These are phyloP conservation scores for Stichodactyla helianthus DNA, from an alignment of 64 coral and sea anemone genomes.

Conservation along the genomic window DNA sequence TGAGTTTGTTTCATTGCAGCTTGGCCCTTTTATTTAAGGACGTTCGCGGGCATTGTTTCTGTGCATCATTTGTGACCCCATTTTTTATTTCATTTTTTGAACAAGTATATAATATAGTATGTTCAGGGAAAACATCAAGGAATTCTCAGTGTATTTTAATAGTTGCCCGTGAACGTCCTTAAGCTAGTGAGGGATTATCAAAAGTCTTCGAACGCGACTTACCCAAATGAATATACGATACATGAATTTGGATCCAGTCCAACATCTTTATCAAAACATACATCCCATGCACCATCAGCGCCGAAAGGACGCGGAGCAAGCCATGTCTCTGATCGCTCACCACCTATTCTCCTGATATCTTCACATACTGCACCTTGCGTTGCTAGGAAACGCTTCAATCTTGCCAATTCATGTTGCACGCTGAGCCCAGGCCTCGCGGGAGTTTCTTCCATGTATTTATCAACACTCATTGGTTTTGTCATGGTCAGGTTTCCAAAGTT, in stretches of 20 bases:
- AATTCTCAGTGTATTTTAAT: too few relatives aligned
- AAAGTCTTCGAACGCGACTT: not conserved
- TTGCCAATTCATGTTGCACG: slow-evolving; percentile 39
- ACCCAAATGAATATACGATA: slow-evolving; percentile 90
- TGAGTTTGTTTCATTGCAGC: too few relatives aligned
- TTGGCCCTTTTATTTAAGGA: too few relatives aligned
- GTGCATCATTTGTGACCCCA: too few relatives aligned
- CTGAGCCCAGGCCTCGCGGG: slow-evolving; percentile 38
- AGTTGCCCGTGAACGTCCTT: too few relatives aligned
- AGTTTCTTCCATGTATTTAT: slow-evolving; percentile 26
- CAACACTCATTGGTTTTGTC: not conserved
- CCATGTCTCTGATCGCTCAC: slow-evolving; percentile 28
- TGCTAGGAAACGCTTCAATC: slow-evolving; percentile 57
- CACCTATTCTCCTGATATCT: slow-evolving; percentile 62
- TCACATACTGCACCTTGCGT: slow-evolving; percentile 66
- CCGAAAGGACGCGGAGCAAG: slow-evolving; percentile 32
- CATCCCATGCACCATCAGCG: slow-evolving; percentile 83
- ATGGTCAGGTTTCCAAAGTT: not conserved
- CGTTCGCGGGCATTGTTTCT: too few relatives aligned
- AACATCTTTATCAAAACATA: slow-evolving; percentile 83
- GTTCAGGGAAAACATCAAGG: too few relatives aligned
- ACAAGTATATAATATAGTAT: too few relatives aligned
- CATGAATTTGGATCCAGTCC: slow-evolving; percentile 29
- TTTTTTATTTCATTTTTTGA: too few relatives aligned
- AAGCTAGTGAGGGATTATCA: too few relatives aligned